Evolutionary conservation across 2,888 invertebrate species (phyloP).

Genomic region (Syrista parreyssii): DNA sequence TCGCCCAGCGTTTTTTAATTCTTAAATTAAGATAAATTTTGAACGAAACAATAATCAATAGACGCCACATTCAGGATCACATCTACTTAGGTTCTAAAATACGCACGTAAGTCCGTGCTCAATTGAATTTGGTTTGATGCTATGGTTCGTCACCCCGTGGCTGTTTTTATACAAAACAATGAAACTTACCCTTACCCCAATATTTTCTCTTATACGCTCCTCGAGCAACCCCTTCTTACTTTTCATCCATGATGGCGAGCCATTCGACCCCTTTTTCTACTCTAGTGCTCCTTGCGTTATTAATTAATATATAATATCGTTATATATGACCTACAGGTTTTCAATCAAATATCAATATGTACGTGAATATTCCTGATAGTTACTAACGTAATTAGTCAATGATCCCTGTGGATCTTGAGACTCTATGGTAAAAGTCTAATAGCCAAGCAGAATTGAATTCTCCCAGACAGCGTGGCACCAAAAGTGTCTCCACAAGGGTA

Average conservation of each 20-base stretch:
- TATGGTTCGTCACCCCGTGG: slow-evolving; percentile 54
- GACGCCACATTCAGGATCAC: background rate
- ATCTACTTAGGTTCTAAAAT: background rate
- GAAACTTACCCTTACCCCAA: slow-evolving; percentile 47
- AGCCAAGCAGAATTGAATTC: background rate
- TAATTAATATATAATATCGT: background rate
- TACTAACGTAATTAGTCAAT: background rate
- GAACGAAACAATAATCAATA: background rate
- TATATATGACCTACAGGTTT: background rate
- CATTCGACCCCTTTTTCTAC: slow-evolving; percentile 5
- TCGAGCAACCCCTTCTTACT: slow-evolving; percentile 5
- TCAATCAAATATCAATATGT: background rate
- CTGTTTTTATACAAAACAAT: slow-evolving; percentile 62
- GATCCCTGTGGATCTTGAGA: background rate
- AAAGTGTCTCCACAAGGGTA: slow-evolving; percentile 38
- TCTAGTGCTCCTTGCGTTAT: slow-evolving; percentile 16
- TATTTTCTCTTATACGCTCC: slow-evolving; percentile 29
- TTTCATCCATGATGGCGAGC: slow-evolving; percentile 13
- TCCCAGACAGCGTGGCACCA: slow-evolving; percentile 59
- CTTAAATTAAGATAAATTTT: background rate
- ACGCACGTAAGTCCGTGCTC: slow-evolving; percentile 28
- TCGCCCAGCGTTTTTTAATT: background rate
- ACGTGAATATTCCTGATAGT: background rate
- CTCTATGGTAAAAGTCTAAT: background rate
- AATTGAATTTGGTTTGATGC: slow-evolving; percentile 53